Base-by-base conservation (phyloP, 2,797 vertebrate species). In the Pseudochirops cupreus region DNA sequence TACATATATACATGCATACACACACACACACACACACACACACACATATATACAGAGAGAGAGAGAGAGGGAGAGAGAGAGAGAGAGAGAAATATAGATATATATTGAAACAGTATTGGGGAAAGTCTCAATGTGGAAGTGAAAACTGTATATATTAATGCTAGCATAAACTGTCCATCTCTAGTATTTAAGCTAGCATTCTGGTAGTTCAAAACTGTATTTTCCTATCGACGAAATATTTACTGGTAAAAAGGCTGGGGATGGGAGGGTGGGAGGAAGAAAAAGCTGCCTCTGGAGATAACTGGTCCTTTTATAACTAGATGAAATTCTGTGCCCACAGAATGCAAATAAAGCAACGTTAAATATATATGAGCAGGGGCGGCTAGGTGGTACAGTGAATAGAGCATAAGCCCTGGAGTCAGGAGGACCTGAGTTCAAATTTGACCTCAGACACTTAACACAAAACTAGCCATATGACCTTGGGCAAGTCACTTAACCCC, bases 161-260 rank as follows among this genome's bases (percentile, higher is more conserved):
- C n/a, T 96, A 98, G 95, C 94, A 97, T 95, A 95, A 97, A 92
- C 95, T 94, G 95, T 93, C 97, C 96, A 67, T 97, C 96, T 97
- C 96, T 97, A 97, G 91, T 93, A 93, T 97, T 97, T 97, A 97
- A 98, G 96, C 97, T 57, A 97, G 97, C 95, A 97, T 56, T 94
- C 96, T 3, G 57, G n/a, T 55, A 93, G 58, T n/a, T 91, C 94
- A 93, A 16, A 7, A 10, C n/a, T 4, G 2, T 39, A 56, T 50
- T 56, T 54, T 94, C 93, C 90, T 93, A 94, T 0, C 96, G 31
- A 46, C 96, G 55, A 91, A 94, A 92, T 31, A 94, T 94, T 97
- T 96, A 91, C 91, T 96, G 94, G 55, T 50, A 91, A 16, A 56
- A 2, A 96, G 94, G 95, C 29, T 11, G 82, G 57, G 31, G 53